Base-by-base conservation (phyloP, 1,140 invertebrate genomes). In the Halyomorpha halys region DNA sequence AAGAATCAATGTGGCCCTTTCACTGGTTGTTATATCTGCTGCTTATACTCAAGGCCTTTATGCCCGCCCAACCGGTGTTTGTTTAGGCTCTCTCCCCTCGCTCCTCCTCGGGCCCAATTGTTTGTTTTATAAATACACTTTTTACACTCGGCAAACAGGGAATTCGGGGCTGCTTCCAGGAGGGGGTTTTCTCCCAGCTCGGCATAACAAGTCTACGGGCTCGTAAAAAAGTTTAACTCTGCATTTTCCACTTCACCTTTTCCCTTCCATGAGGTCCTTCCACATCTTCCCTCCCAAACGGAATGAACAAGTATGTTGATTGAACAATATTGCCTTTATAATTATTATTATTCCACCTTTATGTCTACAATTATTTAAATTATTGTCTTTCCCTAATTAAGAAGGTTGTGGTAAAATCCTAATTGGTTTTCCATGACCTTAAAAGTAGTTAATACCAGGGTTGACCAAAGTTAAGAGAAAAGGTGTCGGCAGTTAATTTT, bases 91-190 rank as follows among this genome's bases (percentile, higher is more conserved):
- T 15, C 47, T 25, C 61, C 61, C 39, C 59, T 34, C 61, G 19
- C 45, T 21, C 4, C 61, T 34, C 19, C 27, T 54, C 39, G 27
- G 15, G 53, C 9, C 34, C 63, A 25, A 64, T 59, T 64, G 63
- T 64, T 64, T 64, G 63, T 64, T 64, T 64, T 64, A 64, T 64
- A 64, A 64, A 64, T 64, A 64, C 53, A 64, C 63, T 64, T 64
- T 64, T 64, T 64, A 64, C 63, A 59, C 54, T 56, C 51, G 39
- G 30, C 27, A 59, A 64, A 59, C 62, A 63, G 51, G 45, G 62
- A 63, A 63, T 51, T 63, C 49, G 18, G 49, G 51, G 27, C 62
- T 59, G 54, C 23, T n/a, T 27, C n/a, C n/a, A 59, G 59, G 59
- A 34, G 59, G 30, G 27, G n/a, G 59, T 19, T 23, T 34, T 18